phyloP scores from a whole-genome alignment of 2,888 invertebrate genomes.

The Apomyelois bistriatella region DNA sequence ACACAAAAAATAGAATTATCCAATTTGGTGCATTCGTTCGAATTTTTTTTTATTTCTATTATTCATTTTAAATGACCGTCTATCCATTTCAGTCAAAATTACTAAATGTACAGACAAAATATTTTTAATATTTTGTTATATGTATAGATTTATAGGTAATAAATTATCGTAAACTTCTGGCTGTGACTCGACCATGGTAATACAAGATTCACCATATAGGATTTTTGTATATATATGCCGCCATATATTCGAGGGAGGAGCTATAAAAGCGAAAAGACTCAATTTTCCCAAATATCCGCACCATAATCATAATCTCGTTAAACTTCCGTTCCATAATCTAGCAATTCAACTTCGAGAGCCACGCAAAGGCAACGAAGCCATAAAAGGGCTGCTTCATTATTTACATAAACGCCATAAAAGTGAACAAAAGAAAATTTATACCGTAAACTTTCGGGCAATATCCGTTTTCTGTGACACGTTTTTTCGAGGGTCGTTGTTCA shows the following conservation, averaged over 20 bases:
- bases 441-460: constrained; percentile 67
- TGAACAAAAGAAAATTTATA: constrained; percentile 66
- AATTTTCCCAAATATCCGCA: constrained; percentile 8
- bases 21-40: no score
- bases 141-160: no score
- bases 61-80: no score
- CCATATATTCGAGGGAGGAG: no score
- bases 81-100: no score
- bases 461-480: constrained; percentile 72
- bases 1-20: no score
- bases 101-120: no score
- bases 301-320: constrained; percentile 10
- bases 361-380: constrained; percentile 37
- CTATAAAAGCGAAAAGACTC: constrained; percentile 6
- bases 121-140: no score
- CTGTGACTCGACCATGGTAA: no score
- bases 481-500: constrained; percentile 72
- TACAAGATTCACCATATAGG: no score
- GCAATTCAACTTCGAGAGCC: constrained; percentile 10
- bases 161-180: no score
- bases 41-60: no score
- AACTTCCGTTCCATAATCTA: constrained; percentile 5
- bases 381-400: constrained; percentile 58
- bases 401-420: constrained; percentile 60
- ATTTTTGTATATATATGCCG: background rate